Evolutionary conservation across 2,113 vertebrate species (phyloP).

Genomic region (Hiodon alosoides): DNA sequence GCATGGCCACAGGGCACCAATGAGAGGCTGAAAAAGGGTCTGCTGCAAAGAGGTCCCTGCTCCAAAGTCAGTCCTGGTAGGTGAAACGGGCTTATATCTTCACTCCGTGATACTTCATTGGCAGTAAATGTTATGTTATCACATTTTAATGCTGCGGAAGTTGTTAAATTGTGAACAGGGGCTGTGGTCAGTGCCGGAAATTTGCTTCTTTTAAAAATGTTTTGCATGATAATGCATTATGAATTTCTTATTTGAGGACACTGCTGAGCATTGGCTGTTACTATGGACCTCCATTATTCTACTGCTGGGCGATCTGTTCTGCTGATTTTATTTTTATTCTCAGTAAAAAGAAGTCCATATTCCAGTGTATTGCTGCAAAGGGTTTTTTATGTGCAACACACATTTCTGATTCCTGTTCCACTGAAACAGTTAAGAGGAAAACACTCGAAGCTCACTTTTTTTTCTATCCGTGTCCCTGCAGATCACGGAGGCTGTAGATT

Average conservation of each 20-base stretch:
- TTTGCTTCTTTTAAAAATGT: background rate
- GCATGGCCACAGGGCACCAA: slow-evolving; percentile 49
- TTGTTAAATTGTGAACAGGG: background rate
- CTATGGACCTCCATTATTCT: background rate
- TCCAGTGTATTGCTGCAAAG: background rate
- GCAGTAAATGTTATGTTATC: background rate
- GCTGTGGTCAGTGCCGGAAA: background rate
- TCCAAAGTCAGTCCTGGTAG: slow-evolving; percentile 49
- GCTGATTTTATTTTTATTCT: background rate
- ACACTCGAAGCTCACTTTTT: background rate
- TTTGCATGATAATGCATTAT: background rate
- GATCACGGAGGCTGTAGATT: slow-evolving; percentile 19
- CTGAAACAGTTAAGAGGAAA: background rate
- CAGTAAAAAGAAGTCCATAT: background rate
- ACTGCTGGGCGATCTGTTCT: background rate
- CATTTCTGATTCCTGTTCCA: background rate
- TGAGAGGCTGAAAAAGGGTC: slow-evolving; percentile 54
- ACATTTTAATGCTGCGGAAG: background rate
- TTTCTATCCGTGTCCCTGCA: slow-evolving; percentile 9
- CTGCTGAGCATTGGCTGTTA: background rate
- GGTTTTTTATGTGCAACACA: background rate
- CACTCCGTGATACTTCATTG: background rate
- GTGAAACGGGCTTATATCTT: background rate
- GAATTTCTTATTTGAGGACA: too few relatives aligned
- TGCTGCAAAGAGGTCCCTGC: slow-evolving; percentile 35